A percentile compares a stretch with the other conserved stretches of the same genome.
Evolutionary conservation across 1,140 invertebrate species (phyloP).

Genomic region (Cherax destructor): DNA sequence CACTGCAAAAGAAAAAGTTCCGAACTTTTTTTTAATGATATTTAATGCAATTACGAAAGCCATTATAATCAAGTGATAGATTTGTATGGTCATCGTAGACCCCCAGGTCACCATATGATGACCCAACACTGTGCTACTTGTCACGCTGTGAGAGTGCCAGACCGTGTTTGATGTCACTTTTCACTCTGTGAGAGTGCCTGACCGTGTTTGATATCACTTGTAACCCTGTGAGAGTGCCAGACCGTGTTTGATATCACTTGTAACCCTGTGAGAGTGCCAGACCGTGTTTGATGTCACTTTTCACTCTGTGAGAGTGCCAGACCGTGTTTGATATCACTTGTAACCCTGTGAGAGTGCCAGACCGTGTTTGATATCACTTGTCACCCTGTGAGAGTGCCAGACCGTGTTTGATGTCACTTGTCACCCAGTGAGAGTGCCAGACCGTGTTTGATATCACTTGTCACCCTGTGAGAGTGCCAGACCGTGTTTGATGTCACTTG

Average conservation of each 20-base stretch:
- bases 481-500: neutral
- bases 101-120: too few relatives aligned
- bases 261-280: too few relatives aligned
- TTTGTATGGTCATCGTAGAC: too few relatives aligned
- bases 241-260: neutral
- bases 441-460: neutral
- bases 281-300: neutral
- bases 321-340: neutral
- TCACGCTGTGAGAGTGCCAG: too few relatives aligned
- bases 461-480: neutral
- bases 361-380: neutral
- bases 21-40: too few relatives aligned
- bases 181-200: neutral
- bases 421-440: neutral
- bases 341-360: neutral
- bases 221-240: neutral
- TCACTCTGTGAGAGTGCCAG: neutral
- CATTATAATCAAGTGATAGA: too few relatives aligned
- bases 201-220: neutral
- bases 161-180: neutral
- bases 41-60: too few relatives aligned
- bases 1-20: too few relatives aligned
- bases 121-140: too few relatives aligned
- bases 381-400: too few relatives aligned
- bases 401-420: neutral